phyloP scores from a whole-genome alignment of 2,797 vertebrate genomes.

The Selene dorsalis region DNA sequence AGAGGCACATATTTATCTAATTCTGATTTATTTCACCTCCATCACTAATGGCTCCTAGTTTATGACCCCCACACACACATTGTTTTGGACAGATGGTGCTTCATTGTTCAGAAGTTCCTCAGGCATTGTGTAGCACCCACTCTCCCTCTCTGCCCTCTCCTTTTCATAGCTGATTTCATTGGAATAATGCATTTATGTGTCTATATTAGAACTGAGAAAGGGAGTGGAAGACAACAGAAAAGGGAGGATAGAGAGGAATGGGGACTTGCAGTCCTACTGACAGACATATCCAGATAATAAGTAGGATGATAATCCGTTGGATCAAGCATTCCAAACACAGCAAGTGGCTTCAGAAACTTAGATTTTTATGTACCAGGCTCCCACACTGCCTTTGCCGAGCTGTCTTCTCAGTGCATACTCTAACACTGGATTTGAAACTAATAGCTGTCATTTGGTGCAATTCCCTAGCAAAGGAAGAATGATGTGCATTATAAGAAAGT shows the following conservation, averaged over 20 bases:
- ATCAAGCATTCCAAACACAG: slow-evolving; percentile 70
- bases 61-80: slow-evolving; percentile 78
- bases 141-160: slow-evolving; percentile 71
- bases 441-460: slow-evolving; percentile 95
- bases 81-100: slow-evolving; percentile 86
- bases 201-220: slow-evolving; percentile 68
- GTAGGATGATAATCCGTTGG: slow-evolving; percentile 59
- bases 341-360: slow-evolving; percentile 58
- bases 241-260: neutral
- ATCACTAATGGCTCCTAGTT: slow-evolving; percentile 80
- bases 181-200: slow-evolving; percentile 87
- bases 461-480: slow-evolving; percentile 84
- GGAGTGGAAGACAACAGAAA: neutral
- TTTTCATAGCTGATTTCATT: slow-evolving; percentile 92
- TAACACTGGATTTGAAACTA: slow-evolving; percentile 83
- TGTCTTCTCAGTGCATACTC: slow-evolving; percentile 63
- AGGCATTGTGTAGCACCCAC: slow-evolving; percentile 59
- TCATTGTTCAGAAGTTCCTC: slow-evolving; percentile 77
- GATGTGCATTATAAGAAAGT: slow-evolving; percentile 77
- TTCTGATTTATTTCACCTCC: slow-evolving; percentile 82
- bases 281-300: slow-evolving; percentile 63
- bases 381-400: slow-evolving; percentile 46
- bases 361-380: slow-evolving; percentile 66
- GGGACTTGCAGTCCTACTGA: slow-evolving; percentile 77
- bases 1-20: slow-evolving; percentile 83